Base-by-base conservation (phyloP, 2,113 vertebrate genomes). In the Lophius piscatorius region DNA sequence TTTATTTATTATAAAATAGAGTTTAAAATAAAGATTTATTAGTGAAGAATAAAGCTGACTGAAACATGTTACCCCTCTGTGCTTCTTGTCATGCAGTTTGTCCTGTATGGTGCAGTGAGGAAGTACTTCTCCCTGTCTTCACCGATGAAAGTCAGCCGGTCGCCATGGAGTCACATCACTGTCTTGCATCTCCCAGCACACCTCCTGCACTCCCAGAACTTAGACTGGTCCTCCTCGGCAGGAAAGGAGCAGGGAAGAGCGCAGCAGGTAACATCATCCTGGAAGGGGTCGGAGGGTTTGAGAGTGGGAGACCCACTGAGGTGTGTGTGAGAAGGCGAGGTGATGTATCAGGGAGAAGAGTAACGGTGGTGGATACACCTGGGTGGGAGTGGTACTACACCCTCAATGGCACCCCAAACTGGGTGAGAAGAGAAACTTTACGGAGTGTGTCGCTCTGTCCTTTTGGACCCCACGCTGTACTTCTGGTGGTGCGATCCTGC, bases 331-430 rank as follows among this genome's bases (percentile, higher is more conserved):
- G 83, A 39, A 76, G 76, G 21, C 56, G 57, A 9, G 86, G 63
- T 0, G 83, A 90, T 5, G 84, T 89, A 2, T 60, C 1, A 0
- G 76, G 78, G 8, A 68, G 73, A 24, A 87, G 73, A 14, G 74
- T 91, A n/a, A 88, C 74, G 0, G 88, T 91, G 28, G 89, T 92
- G 63, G 91, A 92, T 80, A 91, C 90, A 1, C 90, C 91, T 0
- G 90, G 91, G 4, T 91, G 91, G 91, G 91, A 92, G 51, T 92
- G 91, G 91, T 91, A 91, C 78, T 91, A 91, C 74, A 81, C 90
- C 0, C 81, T 84, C 16, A 92, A 92, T 63, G 85, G 81, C 48
- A 91, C 89, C 6, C 85, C 91, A 1, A 76, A 78, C 28, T 92
- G 91, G 91, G 91, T 91, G 21, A 87, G 72, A 60, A 78, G 80